phyloP scores from a whole-genome alignment of 2,113 vertebrate species.

The Chlamydotis undulata region DNA sequence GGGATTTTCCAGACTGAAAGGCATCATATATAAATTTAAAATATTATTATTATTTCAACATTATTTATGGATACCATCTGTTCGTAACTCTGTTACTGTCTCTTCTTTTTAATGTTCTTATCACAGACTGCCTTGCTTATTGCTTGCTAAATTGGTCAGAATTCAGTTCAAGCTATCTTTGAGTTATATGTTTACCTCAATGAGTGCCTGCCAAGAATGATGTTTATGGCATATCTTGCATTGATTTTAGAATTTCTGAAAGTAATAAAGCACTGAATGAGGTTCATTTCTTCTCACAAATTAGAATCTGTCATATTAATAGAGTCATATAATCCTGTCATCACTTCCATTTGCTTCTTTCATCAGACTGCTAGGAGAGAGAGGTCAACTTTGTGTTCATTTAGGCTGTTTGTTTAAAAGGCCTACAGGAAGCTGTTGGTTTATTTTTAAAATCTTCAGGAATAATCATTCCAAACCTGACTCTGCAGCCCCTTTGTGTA shows the following conservation, averaged over 20 bases:
- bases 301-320: conserved; percentile 67
- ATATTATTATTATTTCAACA: conserved; percentile 64
- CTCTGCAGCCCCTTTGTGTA: background rate
- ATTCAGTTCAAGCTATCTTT: conserved; percentile 53
- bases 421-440: background rate
- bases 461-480: background rate
- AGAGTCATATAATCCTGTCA: conserved; percentile 48
- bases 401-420: background rate
- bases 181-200: conserved; percentile 69
- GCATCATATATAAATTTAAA: conserved; percentile 61
- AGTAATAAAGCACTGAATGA: conserved; percentile 58
- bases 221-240: conserved; percentile 62
- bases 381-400: background rate
- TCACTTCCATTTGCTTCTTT: conserved; percentile 12
- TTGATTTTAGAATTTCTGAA: conserved; percentile 69
- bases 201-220: conserved; percentile 51
- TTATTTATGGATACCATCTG: conserved; percentile 64
- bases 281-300: conserved; percentile 64
- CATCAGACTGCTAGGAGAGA: background rate
- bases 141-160: conserved; percentile 64
- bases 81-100: conserved; percentile 41
- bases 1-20: conserved; percentile 56
- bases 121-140: conserved; percentile 47
- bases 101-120: conserved; percentile 60
- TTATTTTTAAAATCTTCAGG: background rate